Base-by-base conservation (phyloP, 2,113 vertebrate species). In the Labeo rohita region DNA sequence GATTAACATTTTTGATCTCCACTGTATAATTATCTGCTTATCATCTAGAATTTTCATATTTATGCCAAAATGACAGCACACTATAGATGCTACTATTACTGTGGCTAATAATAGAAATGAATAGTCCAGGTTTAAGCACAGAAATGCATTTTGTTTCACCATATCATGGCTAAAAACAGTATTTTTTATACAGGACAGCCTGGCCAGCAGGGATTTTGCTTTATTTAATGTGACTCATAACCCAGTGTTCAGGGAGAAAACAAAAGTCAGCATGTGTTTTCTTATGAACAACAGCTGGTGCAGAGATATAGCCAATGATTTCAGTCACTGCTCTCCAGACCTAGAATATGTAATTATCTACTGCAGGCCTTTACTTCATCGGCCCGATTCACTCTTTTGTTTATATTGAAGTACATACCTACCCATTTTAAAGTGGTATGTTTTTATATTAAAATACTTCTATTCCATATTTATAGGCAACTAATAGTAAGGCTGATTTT, bases 291-390 rank as follows among this genome's bases (percentile, higher is more conserved):
- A 56, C 28, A 56, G 47, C 73, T 50, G 52, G 76, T 59, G 16
- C 28, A 59, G 52, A 45, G 18, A 61, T 8, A 61, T 80, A 45
- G 18, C 18, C 39, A 61, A 13, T 80, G 12, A 39, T 63, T 61
- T 39, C 16, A 43, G 39, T 45, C 78, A 80, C 54, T 50, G 50
- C 49, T 56, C 28, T n/a, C 28, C 54, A 79, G 77, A 43, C 52
- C 10, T n/a, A 36, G 18, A 79, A 39, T 59, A 79, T 56, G 54
- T 43, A 54, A 77, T 77, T 21, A 61, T 75, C 45, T 59, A 79
- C 54, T 79, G 77, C 4, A 75, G 36, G 16, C 28, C 34, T 77
- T 36, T 77, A 54, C 75, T 77, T 77, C 4, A 39, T 18, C 34
- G 5, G 2, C 7, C 16, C 43, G 50, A 6, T 61, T 79, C 34